Evolutionary conservation across 2,888 invertebrate genomes (phyloP).

Genomic region (Gasteruption jaculator): DNA sequence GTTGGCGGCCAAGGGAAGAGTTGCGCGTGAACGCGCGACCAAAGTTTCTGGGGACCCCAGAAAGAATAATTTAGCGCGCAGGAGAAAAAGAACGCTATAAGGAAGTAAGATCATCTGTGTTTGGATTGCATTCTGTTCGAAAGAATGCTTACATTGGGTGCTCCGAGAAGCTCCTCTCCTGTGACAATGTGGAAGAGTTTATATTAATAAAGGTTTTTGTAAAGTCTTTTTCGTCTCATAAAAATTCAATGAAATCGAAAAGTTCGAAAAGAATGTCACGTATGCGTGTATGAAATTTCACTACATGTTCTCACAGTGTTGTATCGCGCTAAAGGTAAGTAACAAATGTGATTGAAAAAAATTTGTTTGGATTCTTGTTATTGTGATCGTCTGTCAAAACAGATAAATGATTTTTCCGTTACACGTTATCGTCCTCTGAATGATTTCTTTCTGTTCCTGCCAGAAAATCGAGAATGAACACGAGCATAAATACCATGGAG

Average conservation of each 20-base stretch:
- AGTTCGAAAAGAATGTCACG: conserved; percentile 25
- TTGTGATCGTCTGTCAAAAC: no score
- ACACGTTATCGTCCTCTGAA: no score
- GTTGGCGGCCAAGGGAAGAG: no score
- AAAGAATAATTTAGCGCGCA: no score
- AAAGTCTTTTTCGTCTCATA: conserved; percentile 27
- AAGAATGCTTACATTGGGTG: conserved; percentile 25
- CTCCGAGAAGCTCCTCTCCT: conserved; percentile 26
- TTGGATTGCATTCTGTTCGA: no score
- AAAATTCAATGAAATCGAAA: conserved; percentile 26
- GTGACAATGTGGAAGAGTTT: conserved; percentile 23
- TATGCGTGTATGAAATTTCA: conserved; percentile 16
- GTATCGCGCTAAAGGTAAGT: conserved; percentile 22
- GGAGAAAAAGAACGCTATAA: no score
- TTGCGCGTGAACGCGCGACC: no score
- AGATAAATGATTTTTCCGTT: no score
- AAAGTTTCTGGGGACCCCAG: no score
- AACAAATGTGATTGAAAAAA: no score
- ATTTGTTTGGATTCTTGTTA: no score
- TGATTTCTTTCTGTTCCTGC: conserved; percentile 10
- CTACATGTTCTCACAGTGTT: conserved; percentile 17
- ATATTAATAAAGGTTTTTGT: conserved; percentile 17
- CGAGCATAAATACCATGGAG: conserved; percentile 31
- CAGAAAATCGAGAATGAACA: conserved; percentile 29
- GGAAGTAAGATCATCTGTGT: no score